Conservation (phyloP, 2,888 invertebrate genomes). For the Nomada lathburiana region DNA sequence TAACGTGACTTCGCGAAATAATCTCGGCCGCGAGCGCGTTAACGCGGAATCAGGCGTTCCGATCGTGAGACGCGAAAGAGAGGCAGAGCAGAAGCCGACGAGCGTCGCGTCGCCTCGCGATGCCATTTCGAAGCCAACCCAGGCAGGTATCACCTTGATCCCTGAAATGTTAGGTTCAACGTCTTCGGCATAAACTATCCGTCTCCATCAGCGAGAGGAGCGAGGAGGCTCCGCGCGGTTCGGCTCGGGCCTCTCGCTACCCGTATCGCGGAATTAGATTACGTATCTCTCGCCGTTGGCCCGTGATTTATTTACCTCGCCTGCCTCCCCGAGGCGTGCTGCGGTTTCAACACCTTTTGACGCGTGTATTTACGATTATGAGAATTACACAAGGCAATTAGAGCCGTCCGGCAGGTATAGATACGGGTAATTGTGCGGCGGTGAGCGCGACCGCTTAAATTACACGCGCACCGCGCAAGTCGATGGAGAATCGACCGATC, state of each 20-base stretch:
- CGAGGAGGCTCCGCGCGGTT: not conserved
- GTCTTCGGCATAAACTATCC: conserved; percentile 46
- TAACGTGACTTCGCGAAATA: conserved; percentile 52
- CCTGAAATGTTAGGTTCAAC: conserved; percentile 51
- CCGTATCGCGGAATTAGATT: conserved; percentile 79
- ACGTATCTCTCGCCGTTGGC: conserved; percentile 72
- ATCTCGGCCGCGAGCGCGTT: conserved; percentile 41
- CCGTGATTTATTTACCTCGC: conserved; percentile 80
- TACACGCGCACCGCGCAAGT: conserved; percentile 49
- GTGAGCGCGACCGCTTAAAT: conserved; percentile 65
- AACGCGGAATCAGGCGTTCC: conserved; percentile 54
- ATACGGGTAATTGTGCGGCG: conserved; percentile 75
- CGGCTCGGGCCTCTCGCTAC: conserved; percentile 64
- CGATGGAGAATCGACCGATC: conserved; percentile 46
- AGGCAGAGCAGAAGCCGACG: conserved; percentile 19
- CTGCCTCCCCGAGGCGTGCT: conserved; percentile 73
- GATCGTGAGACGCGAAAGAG: conserved; percentile 60
- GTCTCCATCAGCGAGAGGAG: conserved; percentile 32
- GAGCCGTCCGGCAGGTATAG: conserved; percentile 72
- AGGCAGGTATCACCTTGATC: conserved; percentile 63
- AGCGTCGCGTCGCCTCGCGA: conserved; percentile 18
- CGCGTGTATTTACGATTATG: conserved; percentile 80
- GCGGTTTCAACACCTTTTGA: conserved; percentile 79
- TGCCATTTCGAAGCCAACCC: conserved; percentile 54
- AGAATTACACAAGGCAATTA: conserved; percentile 81